Evolutionary conservation across 2,888 invertebrate species (phyloP), one percentile per base, ranked within the genome.

Genomic region (Blera fallax): DNA sequence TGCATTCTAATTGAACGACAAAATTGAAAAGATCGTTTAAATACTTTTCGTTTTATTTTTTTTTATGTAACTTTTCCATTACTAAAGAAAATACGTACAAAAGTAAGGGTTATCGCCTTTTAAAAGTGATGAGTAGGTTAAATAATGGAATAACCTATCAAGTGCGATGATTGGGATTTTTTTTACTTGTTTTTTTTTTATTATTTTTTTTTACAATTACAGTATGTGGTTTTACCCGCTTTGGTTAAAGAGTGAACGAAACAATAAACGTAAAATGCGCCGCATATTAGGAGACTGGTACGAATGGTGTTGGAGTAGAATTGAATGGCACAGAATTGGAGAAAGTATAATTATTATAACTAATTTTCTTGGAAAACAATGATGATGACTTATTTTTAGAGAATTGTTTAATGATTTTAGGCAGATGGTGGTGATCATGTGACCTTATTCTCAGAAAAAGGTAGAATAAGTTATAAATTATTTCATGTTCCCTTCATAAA

Each of bases 171-270:
- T 27, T 67, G 65, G 65, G 37, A 52, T 52, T 67, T 65, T 32
- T 65, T 65, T 65, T 29, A 14, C n/a, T 52, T n/a, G 18, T 32
- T 27, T 45, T 8, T 50, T 34, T n/a, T 64, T 34, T 50, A 24
- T 2, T 1, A 24, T 3, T 10, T 43, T 29, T 45, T 18, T 48
- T 48, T 48, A 7, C 45, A 45, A 32, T 21, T 64, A 48, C 32
- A 64, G 7, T 64, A 32, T 21, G 48, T 4, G 64, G 34, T 64
- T 64, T 64, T 64, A 64, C 62, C 62, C 62, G 5, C 14, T 62
- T 43, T 27, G 43, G 24, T 21, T n/a, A 60, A 40, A 3, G 58
- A 24, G 10, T 24, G n/a, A 50, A 24, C 1, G 11, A 11, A 52
- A 14, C 21, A 29, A n/a, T 3, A 10, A 54, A 32, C 7, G 32